Base-by-base conservation (phyloP, 2,797 vertebrate genomes). In the Micropoecilia bifurca region DNA sequence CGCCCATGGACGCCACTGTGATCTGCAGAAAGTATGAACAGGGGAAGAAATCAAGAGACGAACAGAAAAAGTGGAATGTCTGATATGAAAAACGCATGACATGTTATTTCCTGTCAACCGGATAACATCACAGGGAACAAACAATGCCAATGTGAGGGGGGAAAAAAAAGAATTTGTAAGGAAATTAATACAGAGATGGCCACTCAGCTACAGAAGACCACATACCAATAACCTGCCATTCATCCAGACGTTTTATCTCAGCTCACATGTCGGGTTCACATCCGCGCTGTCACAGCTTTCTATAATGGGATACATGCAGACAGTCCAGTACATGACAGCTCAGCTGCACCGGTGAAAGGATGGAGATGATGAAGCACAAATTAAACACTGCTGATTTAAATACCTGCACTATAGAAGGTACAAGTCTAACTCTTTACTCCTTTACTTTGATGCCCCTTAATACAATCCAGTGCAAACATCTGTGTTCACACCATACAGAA, bases 141-240 rank as follows among this genome's bases (percentile, higher is more conserved):
- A 83, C 80, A 84, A 90, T 81, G 80, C 83, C 82, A 84, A 82
- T 75, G 71, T 77, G 78, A 77, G 77, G 74, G 33, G 77, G 74
- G 33, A 75, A 75, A 77, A 78, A 47, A 75, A 76, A 55, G 72
- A 79, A 78, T 72, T 76, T 74, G 45, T 30, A 69, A 91, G 93
- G 89, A 93, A 92, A 92, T 92, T 69, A 93, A 88, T 36, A 78
- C 25, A 72, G 41, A 84, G 71, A 75, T 47, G 43, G 33, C n/a
- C 22, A 45, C 77, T 78, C 79, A n/a, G 85, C 71, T 5, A 57
- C 48, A 75, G 76, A 63, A 57, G 36, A 55, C 47, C 69, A 59
- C 71, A 57, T 61, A 33, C 59, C 72, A 75, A 83, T 78, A 83
- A 83, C 81, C 84, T 43, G 80, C 53, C 76, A 73, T 68, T 73